Evolutionary conservation across 2,113 vertebrate genomes (phyloP).

Genomic region (Vulpes ferrilata): DNA sequence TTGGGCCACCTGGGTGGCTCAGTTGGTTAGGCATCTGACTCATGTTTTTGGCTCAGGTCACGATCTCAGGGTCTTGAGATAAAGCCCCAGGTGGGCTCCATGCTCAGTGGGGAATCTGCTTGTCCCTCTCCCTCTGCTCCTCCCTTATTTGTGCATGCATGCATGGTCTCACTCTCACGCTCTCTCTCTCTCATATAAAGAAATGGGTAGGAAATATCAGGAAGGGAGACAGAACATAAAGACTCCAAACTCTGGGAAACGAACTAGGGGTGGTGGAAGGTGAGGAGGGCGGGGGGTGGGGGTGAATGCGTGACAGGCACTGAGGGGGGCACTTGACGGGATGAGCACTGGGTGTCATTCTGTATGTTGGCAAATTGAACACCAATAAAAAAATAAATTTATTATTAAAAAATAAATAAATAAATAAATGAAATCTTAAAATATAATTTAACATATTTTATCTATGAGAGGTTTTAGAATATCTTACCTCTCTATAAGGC

Average conservation of each 20-base stretch:
- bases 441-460: constrained; percentile 43
- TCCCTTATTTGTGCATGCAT: no score
- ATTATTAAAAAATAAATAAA: not conserved
- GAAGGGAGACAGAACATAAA: no score
- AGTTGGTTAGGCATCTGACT: not conserved
- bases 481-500: constrained; percentile 1
- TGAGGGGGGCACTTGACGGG: no score
- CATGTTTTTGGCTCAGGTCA: not conserved
- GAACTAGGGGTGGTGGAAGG: no score
- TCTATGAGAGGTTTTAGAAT: constrained; percentile 47
- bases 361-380: no score
- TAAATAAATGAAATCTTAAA: not conserved
- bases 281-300: no score
- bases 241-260: no score
- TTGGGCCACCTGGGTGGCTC: not conserved
- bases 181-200: no score
- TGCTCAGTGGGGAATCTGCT: not conserved
- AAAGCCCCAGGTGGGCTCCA: not conserved
- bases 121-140: not conserved
- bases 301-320: no score
- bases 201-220: no score
- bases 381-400: no score
- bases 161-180: not conserved
- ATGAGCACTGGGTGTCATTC: no score
- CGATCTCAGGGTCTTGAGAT: not conserved